Percentiles rank a stretch among this genome's conserved stretches.
Evolutionary conservation across 1,140 invertebrate genomes (phyloP).

Genomic region (Eciton burchellii): DNA sequence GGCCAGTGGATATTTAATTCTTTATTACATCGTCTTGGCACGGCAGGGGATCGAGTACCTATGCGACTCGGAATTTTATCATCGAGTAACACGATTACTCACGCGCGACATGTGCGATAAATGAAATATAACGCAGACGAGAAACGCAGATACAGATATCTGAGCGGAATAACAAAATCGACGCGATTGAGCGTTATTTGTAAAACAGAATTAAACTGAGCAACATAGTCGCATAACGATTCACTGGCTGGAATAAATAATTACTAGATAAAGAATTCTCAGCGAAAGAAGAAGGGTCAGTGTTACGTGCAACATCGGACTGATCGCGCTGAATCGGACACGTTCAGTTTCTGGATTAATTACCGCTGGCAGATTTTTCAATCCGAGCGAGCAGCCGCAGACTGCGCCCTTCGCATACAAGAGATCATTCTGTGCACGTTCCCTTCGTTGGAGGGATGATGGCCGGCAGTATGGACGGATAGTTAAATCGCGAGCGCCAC

Average conservation of each 20-base stretch:
- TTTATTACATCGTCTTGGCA: conserved; percentile 29
- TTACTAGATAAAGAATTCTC: not conserved
- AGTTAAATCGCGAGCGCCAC: conserved; percentile 44
- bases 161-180: no score
- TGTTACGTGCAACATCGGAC: not conserved
- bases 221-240: not conserved
- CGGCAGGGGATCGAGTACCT: conserved; percentile 33
- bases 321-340: no score
- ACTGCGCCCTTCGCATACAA: not conserved
- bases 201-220: no score
- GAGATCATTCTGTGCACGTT: conserved; percentile 48
- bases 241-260: not conserved
- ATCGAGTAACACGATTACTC: conserved; percentile 13
- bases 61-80: conserved; percentile 27
- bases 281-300: no score
- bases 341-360: no score
- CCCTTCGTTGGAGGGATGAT: not conserved
- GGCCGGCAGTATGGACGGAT: not conserved
- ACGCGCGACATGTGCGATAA: not conserved
- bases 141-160: not conserved
- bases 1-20: conserved; percentile 39
- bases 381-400: not conserved
- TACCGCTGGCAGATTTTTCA: not conserved
- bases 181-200: no score
- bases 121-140: not conserved